phyloP scores from a whole-genome alignment of 2,113 vertebrate species.

The Eclectus roratus region DNA sequence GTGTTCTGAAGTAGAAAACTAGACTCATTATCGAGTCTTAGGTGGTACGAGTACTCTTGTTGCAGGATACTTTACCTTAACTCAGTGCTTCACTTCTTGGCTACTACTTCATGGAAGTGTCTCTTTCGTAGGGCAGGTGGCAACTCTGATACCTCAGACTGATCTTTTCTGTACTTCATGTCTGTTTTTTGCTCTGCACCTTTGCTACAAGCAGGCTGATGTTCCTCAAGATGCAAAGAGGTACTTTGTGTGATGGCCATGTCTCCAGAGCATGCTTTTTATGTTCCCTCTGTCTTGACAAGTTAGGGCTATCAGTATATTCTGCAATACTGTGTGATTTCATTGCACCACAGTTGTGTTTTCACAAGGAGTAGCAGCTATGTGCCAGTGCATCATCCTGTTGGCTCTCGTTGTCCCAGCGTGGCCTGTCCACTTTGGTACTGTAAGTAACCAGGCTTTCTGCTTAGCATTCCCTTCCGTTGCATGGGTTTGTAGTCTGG shows the following conservation, averaged over 20 bases:
- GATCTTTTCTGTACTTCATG: background rate
- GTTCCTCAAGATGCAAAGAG: background rate
- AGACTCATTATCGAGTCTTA: background rate
- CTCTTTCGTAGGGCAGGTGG: background rate
- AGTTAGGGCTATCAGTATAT: background rate
- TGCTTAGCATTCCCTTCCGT: background rate
- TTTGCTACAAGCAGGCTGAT: background rate
- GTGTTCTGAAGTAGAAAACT: background rate
- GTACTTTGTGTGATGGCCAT: background rate
- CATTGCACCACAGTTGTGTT: background rate
- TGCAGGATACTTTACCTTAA: background rate
- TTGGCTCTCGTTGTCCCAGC: background rate
- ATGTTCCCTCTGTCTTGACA: background rate
- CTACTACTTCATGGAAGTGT: background rate
- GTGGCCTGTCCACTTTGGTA: background rate
- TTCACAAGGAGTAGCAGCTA: background rate
- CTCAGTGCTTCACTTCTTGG: background rate
- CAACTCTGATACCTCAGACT: background rate
- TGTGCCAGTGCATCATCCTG: background rate
- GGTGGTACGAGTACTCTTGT: background rate
- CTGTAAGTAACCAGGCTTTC: background rate
- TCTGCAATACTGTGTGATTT: background rate
- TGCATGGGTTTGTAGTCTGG: background rate
- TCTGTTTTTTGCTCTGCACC: background rate
- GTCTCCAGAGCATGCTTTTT: background rate